Conservation (phyloP, 2,888 invertebrate genomes). For the Dryocosmus kuriphilus region DNA sequence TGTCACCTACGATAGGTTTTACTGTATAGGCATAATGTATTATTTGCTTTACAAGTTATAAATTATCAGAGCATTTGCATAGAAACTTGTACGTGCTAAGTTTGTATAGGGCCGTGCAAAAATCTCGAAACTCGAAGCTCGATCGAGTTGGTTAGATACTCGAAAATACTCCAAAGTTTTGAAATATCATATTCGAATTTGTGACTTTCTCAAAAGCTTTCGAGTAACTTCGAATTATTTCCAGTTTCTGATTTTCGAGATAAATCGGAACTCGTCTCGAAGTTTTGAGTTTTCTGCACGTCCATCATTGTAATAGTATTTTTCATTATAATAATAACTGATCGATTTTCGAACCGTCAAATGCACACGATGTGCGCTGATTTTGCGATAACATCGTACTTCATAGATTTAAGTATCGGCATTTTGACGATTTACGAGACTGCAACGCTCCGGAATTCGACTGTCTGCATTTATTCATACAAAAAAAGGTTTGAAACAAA, state of each 20-base stretch:
- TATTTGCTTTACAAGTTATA: background rate
- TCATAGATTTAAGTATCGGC: background rate
- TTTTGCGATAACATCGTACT: background rate
- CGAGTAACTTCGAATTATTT: no score
- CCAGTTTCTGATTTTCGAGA: no score
- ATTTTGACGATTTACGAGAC: background rate
- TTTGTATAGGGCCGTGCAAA: background rate
- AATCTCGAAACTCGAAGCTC: background rate
- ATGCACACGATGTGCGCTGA: background rate
- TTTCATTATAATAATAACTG: background rate
- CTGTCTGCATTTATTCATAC: conserved; percentile 9
- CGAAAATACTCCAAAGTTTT: no score
- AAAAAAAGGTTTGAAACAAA: background rate
- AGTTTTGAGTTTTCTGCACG: background rate
- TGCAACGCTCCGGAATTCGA: background rate
- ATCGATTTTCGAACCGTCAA: background rate
- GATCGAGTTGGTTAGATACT: background rate
- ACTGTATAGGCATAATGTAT: background rate
- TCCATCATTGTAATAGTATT: background rate
- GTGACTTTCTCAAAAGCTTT: no score
- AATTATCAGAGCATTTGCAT: background rate
- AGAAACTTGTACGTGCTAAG: background rate
- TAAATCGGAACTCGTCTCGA: no score
- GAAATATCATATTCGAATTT: no score
- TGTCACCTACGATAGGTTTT: no score